Conservation (phyloP, 2,797 vertebrate genomes). For the Anisognathus igniventris region DNA sequence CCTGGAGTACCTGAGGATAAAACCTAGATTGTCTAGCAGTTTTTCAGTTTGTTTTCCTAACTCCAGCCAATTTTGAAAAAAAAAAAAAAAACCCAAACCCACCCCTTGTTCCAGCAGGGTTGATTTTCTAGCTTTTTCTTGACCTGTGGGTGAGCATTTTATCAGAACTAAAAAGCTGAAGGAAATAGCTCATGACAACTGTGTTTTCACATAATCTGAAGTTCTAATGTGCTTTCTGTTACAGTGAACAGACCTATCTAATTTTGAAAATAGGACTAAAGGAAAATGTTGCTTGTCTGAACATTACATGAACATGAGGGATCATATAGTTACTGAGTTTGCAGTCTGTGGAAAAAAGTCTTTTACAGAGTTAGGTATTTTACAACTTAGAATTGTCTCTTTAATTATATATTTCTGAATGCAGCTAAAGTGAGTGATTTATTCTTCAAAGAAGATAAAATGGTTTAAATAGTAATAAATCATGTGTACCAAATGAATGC, state of each 20-base stretch:
- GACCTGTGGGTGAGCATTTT: not conserved
- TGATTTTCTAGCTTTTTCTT: not conserved
- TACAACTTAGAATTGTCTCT: too few relatives aligned
- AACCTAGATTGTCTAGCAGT: not conserved
- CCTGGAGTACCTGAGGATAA: not conserved
- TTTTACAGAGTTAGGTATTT: not conserved
- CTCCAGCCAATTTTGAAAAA: not conserved
- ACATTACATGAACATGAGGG: not conserved
- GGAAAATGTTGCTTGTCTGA: not conserved
- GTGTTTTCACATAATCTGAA: not conserved
- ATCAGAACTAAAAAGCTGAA: not conserved
- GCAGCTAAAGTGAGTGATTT: not conserved
- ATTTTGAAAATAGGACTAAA: not conserved
- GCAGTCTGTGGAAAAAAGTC: not conserved
- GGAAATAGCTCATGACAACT: not conserved
- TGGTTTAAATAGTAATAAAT: not conserved
- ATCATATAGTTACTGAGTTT: not conserved
- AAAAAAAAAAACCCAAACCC: accelerated
- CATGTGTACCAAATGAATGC: not conserved
- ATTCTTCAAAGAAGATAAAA: not conserved
- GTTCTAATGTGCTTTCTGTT: not conserved
- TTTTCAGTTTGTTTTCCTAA: not conserved
- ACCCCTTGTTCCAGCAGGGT: not conserved
- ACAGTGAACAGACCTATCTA: not conserved
- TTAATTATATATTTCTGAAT: not conserved